Conservation (phyloP, 2,113 vertebrate genomes). For the Mugil cephalus region DNA sequence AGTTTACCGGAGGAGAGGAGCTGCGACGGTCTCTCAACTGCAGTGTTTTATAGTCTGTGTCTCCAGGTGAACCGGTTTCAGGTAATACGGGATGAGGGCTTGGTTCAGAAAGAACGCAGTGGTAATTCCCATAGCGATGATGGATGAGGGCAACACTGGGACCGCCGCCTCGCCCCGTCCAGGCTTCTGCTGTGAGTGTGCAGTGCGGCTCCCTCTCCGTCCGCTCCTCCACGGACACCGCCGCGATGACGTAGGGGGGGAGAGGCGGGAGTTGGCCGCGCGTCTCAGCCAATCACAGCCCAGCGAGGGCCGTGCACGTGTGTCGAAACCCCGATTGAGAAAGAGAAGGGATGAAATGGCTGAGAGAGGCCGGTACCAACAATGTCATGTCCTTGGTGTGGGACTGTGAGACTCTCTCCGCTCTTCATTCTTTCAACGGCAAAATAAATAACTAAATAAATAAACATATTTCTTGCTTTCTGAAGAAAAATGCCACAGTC, state of each 20-base stretch:
- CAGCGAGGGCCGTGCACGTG: conserved; percentile 35
- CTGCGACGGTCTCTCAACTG: conserved; percentile 48
- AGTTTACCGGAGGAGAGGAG: conserved; percentile 45
- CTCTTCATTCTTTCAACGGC: no score
- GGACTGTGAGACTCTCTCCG: no score
- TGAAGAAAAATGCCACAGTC: no score
- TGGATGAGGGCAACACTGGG: conserved; percentile 46
- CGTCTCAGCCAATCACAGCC: conserved; percentile 51
- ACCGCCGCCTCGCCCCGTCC: conserved; percentile 62
- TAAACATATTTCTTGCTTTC: no score
- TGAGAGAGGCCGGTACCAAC: not conserved
- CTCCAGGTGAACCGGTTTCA: conserved; percentile 61
- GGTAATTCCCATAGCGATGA: conserved; percentile 81
- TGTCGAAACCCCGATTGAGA: conserved; percentile 10
- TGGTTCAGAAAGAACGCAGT: conserved; percentile 46
- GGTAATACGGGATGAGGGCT: conserved; percentile 58
- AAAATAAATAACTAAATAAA: no score
- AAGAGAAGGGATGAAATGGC: not conserved
- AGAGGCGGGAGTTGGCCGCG: conserved; percentile 62
- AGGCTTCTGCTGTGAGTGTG: conserved; percentile 29
- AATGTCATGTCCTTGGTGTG: not conserved
- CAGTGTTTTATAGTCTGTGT: conserved; percentile 69
- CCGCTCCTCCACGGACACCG: conserved; percentile 36
- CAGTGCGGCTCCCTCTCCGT: conserved; percentile 47
- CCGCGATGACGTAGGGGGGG: conserved; percentile 36